Percentiles rank a stretch among this genome's conserved stretches.
Conservation (phyloP, 2,797 vertebrate species). For the Alosa sapidissima region DNA sequence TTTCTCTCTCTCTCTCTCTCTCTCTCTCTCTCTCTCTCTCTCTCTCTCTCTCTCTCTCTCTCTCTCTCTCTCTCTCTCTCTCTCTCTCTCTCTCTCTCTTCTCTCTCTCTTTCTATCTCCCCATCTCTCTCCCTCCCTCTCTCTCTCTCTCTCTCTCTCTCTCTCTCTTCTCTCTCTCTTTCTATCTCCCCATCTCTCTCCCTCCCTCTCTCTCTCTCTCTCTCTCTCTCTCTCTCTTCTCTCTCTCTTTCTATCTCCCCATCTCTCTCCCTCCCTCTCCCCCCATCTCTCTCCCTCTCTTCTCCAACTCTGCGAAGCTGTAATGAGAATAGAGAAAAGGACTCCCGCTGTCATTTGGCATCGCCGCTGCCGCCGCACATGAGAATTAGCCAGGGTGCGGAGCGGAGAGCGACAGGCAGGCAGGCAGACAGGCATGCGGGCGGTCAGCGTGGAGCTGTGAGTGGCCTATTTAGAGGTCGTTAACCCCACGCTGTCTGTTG, state of each 20-base stretch:
- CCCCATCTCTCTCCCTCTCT: neutral
- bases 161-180: too few relatives aligned
- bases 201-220: neutral
- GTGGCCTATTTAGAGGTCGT: neutral
- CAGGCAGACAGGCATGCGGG: neutral
- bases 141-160: too few relatives aligned
- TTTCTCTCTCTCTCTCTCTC: neutral
- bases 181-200: neutral
- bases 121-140: too few relatives aligned
- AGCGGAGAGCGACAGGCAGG: neutral
- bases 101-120: too few relatives aligned
- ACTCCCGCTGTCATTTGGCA: neutral
- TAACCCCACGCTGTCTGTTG: neutral
- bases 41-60: too few relatives aligned
- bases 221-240: neutral
- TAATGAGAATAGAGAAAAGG: slow-evolving; percentile 42
- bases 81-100: neutral
- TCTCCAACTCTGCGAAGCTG: slow-evolving; percentile 30
- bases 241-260: too few relatives aligned
- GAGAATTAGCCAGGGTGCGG: neutral
- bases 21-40: too few relatives aligned
- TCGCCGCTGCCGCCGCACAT: neutral
- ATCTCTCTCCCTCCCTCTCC: neutral
- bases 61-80: too few relatives aligned
- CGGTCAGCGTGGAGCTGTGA: neutral